These are phyloP conservation scores for Plutomurus gul DNA, from an alignment of 1,140 invertebrate species.

Conservation along the genomic window DNA sequence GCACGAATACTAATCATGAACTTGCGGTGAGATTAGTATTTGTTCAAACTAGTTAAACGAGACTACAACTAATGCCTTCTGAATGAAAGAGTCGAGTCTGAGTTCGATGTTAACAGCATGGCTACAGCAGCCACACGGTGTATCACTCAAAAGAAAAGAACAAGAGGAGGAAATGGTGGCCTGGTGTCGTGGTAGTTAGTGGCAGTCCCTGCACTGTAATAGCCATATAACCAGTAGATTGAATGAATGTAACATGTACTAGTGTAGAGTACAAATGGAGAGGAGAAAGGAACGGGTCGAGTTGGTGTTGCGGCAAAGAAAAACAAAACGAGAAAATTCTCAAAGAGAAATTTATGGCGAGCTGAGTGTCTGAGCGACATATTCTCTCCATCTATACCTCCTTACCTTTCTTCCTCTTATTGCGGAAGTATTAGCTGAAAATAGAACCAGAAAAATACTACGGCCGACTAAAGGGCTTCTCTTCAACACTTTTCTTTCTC, in stretches of 20 bases:
- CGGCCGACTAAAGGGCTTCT: slow-evolving; percentile 11
- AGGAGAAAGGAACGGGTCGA: too few species aligned
- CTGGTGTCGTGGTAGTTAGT: neutral
- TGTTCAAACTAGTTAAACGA: slow-evolving; percentile 5
- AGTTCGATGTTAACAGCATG: too few species aligned
- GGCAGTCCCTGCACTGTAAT: too few species aligned
- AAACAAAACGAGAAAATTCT: neutral
- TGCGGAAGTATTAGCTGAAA: neutral
- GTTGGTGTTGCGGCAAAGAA: neutral
- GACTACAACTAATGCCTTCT: too few species aligned
- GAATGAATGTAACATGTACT: neutral
- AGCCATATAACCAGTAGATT: neutral
- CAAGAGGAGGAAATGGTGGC: neutral
- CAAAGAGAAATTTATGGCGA: neutral
- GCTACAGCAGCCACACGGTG: neutral
- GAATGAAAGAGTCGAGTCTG: too few species aligned
- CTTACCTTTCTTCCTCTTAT: neutral
- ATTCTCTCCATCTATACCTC: neutral
- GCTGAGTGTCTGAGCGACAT: neutral
- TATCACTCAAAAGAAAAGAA: neutral
- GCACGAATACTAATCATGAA: slow-evolving; percentile 6
- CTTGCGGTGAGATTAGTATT: slow-evolving; percentile 16
- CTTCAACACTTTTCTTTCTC: neutral
- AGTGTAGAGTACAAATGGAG: neutral
- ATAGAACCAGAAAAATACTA: neutral